Evolutionary conservation across 2,113 vertebrate species (phyloP).

Genomic region (Cinclus mexicanus): DNA sequence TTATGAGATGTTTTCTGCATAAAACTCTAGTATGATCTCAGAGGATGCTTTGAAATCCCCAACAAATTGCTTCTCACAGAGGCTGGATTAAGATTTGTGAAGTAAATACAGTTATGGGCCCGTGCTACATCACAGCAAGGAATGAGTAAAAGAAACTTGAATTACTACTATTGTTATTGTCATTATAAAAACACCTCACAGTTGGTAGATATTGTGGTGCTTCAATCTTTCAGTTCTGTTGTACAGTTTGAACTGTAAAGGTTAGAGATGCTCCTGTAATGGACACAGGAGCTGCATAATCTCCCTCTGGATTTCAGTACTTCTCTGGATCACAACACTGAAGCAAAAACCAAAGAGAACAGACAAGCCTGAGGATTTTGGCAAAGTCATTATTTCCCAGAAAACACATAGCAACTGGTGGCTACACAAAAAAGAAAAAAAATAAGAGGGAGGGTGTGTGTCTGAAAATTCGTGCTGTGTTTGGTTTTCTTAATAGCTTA

Average conservation of each 20-base stretch:
- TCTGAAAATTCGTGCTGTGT: background rate
- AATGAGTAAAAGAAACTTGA: background rate
- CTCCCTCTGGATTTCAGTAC: background rate
- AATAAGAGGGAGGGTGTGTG: fast-evolving
- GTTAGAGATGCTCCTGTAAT: background rate
- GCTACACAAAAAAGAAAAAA: background rate
- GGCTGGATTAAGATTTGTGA: conserved; percentile 5
- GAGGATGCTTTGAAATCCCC: conserved; percentile 34
- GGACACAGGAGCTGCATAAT: background rate
- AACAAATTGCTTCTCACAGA: conserved; percentile 11
- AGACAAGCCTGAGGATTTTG: background rate
- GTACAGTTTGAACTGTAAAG: background rate
- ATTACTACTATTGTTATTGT: background rate
- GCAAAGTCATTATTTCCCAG: background rate
- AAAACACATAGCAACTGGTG: background rate
- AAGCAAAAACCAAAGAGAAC: background rate
- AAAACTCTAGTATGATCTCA: conserved; percentile 14
- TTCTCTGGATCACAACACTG: background rate
- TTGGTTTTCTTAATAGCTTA: background rate
- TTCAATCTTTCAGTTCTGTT: background rate
- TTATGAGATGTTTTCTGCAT: background rate
- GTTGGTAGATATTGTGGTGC: background rate
- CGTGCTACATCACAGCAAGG: background rate
- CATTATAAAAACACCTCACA: background rate
- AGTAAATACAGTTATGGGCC: background rate